A percentile compares a stretch with the other conserved stretches of the same genome.
Conservation (phyloP, 2,797 vertebrate species). For the Acipenser ruthenus region DNA sequence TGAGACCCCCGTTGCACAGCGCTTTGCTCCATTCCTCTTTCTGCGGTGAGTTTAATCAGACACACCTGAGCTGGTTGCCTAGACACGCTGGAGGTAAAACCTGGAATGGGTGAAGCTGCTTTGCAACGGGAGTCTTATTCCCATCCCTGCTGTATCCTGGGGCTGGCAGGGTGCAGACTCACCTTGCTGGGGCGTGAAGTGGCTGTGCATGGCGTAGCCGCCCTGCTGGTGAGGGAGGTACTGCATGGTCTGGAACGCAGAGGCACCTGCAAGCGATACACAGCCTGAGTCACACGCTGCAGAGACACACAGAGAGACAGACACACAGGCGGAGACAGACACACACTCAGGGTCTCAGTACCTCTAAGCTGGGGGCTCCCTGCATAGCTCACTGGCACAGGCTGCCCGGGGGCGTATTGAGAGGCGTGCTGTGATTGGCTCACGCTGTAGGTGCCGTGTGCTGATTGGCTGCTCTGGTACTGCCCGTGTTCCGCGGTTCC, state of each 20-base stretch:
- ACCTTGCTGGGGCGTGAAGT: constrained; percentile 82
- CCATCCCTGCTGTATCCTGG: no score
- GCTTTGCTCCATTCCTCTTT: no score
- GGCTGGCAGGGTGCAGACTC: constrained; percentile 10
- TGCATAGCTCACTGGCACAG: constrained; percentile 66
- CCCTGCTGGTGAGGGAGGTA: constrained; percentile 81
- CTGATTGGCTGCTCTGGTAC: constrained; percentile 66
- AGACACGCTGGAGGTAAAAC: no score
- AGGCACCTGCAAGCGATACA: constrained; percentile 48
- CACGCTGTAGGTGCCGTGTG: constrained; percentile 66
- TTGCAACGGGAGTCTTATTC: no score
- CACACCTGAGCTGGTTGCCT: no score
- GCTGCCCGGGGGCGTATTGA: constrained; percentile 55
- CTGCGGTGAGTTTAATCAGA: no score
- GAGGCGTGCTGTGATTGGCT: constrained; percentile 70
- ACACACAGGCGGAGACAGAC: no score
- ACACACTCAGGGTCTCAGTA: constrained; percentile 26
- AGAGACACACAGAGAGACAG: no score
- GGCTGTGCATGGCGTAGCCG: constrained; percentile 72
- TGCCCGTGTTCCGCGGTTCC: constrained; percentile 73
- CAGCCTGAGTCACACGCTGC: not conserved
- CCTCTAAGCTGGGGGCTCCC: constrained; percentile 78
- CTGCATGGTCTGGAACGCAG: constrained; percentile 78
- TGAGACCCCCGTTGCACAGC: no score
- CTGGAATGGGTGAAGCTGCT: no score